phyloP scores from a whole-genome alignment of 2,113 vertebrate genomes.

The Okapia johnstoni region DNA sequence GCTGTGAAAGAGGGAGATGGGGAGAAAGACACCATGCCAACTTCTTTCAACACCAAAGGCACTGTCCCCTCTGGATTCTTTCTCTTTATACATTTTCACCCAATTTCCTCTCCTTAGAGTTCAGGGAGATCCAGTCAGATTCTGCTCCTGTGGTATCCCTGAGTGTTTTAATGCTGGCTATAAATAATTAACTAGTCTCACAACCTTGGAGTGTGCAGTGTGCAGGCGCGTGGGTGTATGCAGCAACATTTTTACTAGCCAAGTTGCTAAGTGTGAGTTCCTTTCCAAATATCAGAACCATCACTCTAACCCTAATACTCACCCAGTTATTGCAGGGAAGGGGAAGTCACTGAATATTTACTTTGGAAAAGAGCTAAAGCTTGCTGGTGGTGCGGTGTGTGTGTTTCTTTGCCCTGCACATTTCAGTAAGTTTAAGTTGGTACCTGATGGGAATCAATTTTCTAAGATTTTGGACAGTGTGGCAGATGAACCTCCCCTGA shows the following conservation, averaged over 20 bases:
- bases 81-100: background rate
- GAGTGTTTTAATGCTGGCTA: background rate
- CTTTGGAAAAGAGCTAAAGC: slow-evolving; percentile 11
- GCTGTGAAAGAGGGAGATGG: background rate
- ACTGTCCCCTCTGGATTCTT: background rate
- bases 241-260: background rate
- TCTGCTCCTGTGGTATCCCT: background rate
- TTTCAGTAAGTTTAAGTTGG: background rate
- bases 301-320: background rate
- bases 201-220: background rate
- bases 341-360: background rate
- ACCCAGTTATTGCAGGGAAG: background rate
- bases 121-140: background rate
- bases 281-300: slow-evolving; percentile 24
- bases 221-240: background rate
- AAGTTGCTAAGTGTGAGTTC: slow-evolving; percentile 18
- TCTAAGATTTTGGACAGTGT: background rate
- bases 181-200: background rate
- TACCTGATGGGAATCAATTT: background rate
- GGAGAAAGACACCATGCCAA: background rate
- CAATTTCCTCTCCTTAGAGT: background rate
- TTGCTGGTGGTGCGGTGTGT: background rate
- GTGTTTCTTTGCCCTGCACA: background rate
- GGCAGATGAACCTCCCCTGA: background rate
- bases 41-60: background rate